Evolutionary conservation across 2,888 invertebrate genomes (phyloP).

Genomic region (Shargacucullia verbasci): DNA sequence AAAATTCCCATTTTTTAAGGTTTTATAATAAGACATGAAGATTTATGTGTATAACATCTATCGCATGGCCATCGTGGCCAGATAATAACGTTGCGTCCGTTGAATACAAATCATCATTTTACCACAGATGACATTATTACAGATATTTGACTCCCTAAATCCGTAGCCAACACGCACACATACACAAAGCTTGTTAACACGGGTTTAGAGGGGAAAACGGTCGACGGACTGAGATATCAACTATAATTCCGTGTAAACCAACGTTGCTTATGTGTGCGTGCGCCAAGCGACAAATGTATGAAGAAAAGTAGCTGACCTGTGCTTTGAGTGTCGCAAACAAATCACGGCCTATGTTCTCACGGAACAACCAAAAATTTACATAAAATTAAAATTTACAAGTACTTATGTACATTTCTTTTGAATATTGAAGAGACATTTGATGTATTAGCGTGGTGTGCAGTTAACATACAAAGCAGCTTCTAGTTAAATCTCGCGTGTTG

Average conservation of each 20-base stretch:
- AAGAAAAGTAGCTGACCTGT: neutral
- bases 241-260: neutral
- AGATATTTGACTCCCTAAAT: constrained; percentile 2
- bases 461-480: constrained; percentile 53
- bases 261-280: constrained; percentile 17
- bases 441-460: constrained; percentile 39
- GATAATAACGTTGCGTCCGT: constrained; percentile 47
- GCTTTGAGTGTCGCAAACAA: constrained; percentile 56
- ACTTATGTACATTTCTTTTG: constrained; percentile 48
- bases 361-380: constrained; percentile 62
- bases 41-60: constrained; percentile 47
- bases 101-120: constrained; percentile 64
- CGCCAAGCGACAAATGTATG: neutral
- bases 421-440: constrained; percentile 55
- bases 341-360: constrained; percentile 68
- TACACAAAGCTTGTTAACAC: neutral
- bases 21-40: constrained; percentile 48
- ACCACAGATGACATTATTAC: constrained; percentile 5
- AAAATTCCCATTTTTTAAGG: constrained; percentile 39
- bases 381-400: constrained; percentile 58
- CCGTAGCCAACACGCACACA: constrained; percentile 25
- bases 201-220: neutral
- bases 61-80: constrained; percentile 32
- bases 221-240: neutral
- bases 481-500: constrained; percentile 46